Conservation (phyloP, 2,113 vertebrate genomes). For the Sylvietta virens region DNA sequence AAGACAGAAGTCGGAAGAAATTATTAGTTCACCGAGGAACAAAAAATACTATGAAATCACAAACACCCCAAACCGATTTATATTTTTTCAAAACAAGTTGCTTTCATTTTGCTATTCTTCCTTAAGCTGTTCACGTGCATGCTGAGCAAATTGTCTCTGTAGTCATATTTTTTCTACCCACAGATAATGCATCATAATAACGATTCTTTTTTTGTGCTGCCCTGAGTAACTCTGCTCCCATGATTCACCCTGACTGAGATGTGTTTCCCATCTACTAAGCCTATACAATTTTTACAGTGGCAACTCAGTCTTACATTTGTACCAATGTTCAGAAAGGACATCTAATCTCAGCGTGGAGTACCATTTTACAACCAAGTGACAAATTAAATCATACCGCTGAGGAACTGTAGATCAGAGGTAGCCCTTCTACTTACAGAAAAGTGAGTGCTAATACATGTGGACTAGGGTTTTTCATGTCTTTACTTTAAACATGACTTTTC, state of each 20-base stretch:
- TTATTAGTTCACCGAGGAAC: background rate
- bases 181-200: background rate
- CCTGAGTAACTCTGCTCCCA: background rate
- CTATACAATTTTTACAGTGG: background rate
- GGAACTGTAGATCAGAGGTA: background rate
- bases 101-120: background rate
- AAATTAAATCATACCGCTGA: background rate
- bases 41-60: background rate
- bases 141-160: background rate
- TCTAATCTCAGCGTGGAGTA: background rate
- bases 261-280: background rate
- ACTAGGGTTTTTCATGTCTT: background rate
- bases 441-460: background rate
- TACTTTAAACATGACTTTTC: background rate
- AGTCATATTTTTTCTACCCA: background rate
- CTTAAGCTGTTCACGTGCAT: background rate
- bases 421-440: background rate
- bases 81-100: background rate
- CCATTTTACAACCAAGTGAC: background rate
- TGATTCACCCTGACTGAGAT: background rate
- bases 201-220: background rate
- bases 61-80: background rate
- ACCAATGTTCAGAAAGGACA: background rate
- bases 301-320: background rate
- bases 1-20: background rate